Percentiles rank a stretch among this genome's conserved stretches.
These are phyloP conservation scores for Catagonus wagneri DNA, from an alignment of 2,113 vertebrate genomes.

Conservation along the genomic window DNA sequence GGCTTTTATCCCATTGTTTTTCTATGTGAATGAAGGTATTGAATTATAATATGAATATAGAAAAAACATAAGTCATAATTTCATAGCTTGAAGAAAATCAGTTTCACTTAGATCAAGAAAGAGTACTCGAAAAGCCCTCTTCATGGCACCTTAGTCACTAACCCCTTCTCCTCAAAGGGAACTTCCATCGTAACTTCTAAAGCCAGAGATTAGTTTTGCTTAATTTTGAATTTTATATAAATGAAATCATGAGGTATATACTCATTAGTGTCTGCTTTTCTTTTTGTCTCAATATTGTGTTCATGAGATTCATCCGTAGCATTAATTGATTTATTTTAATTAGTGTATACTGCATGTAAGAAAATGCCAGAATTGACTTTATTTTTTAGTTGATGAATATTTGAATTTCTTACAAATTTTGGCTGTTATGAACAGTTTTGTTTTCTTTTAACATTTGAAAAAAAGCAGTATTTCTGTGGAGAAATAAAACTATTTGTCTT, in stretches of 20 bases:
- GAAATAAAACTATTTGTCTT: neutral
- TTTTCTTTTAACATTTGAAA: neutral
- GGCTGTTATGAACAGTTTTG: neutral
- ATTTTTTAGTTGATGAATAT: neutral
- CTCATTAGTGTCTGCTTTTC: neutral
- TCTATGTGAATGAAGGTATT: neutral
- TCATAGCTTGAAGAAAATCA: neutral
- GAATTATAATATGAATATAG: neutral
- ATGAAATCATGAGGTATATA: neutral
- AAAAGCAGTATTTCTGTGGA: neutral
- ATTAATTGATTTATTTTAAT: constrained; percentile 25
- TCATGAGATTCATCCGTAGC: neutral
- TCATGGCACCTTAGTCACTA: neutral
- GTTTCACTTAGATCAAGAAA: neutral
- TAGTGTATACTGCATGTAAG: neutral
- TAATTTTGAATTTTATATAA: constrained; percentile 9
- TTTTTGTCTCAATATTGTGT: neutral
- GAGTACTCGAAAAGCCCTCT: neutral
- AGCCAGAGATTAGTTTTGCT: neutral
- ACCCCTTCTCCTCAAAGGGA: neutral
- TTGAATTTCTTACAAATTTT: neutral
- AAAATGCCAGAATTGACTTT: constrained; percentile 8
- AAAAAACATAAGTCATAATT: neutral
- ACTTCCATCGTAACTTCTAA: neutral
- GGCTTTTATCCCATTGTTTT: neutral